Evolutionary conservation across 1,140 invertebrate species (phyloP).

Genomic region (Sarcophaga bullata): DNA sequence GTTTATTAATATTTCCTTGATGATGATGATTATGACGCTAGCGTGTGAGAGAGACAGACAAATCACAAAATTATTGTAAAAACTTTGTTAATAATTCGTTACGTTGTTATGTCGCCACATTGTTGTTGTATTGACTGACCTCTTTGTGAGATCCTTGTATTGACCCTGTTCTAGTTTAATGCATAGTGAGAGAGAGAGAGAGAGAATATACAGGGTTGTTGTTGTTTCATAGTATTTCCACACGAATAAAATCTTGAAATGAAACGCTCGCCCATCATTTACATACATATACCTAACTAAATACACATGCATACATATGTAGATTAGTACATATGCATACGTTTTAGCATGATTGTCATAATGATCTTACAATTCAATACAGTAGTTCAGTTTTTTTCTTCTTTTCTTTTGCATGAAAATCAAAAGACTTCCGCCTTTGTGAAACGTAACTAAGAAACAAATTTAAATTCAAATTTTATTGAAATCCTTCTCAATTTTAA

Average conservation of each 20-base stretch:
- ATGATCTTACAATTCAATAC: too few species aligned
- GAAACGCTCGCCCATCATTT: background rate
- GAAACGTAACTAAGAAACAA: too few species aligned
- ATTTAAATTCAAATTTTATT: too few species aligned
- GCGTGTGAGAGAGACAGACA: background rate
- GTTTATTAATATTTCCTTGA: slow-evolving; percentile 36
- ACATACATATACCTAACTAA: too few species aligned
- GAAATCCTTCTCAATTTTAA: too few species aligned
- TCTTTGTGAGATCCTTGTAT: background rate
- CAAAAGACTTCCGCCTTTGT: too few species aligned
- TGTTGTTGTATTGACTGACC: background rate
- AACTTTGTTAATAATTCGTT: slow-evolving; percentile 2
- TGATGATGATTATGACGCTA: background rate
- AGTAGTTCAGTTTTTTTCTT: too few species aligned
- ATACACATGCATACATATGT: too few species aligned
- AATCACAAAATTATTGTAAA: background rate
- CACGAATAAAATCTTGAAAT: background rate
- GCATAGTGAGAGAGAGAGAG: background rate
- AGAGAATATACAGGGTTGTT: background rate
- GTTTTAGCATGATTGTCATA: too few species aligned
- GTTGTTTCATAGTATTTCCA: background rate
- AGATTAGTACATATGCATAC: too few species aligned
- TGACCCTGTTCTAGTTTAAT: slow-evolving; percentile 5
- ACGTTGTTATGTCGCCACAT: background rate
- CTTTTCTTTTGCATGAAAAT: too few species aligned